Conservation (phyloP, 2,797 vertebrate genomes). For the Fringilla coelebs region DNA sequence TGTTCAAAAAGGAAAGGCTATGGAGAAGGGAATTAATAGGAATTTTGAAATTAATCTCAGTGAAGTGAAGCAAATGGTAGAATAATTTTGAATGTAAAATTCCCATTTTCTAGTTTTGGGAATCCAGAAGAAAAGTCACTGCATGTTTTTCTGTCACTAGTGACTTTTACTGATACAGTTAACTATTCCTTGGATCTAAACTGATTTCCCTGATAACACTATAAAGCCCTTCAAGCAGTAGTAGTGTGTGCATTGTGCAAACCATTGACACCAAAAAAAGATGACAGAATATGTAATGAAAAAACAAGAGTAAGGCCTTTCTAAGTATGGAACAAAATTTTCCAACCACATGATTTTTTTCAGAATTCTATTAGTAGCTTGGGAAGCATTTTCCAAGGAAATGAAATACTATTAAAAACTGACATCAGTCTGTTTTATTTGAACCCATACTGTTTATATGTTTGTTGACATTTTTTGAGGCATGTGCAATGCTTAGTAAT, state of each 20-base stretch:
- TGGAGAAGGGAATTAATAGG: not conserved
- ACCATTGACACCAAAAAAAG: not conserved
- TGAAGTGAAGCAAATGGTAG: not conserved
- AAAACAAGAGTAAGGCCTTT: not conserved
- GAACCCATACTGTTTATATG: not conserved
- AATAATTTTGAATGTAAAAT: not conserved
- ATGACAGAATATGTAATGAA: not conserved
- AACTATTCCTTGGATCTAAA: not conserved
- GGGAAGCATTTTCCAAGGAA: not conserved
- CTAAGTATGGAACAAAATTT: not conserved
- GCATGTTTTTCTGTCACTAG: not conserved
- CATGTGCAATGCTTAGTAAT: not conserved
- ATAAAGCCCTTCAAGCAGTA: not conserved
- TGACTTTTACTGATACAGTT: not conserved
- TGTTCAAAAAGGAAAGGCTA: not conserved
- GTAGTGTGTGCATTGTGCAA: not conserved
- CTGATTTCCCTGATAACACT: not conserved
- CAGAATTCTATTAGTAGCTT: not conserved
- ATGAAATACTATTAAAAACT: not conserved
- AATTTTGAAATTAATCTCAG: not conserved
- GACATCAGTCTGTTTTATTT: not conserved
- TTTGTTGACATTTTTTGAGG: not conserved
- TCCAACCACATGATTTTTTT: not conserved
- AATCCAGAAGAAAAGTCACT: not conserved
- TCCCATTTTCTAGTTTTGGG: not conserved